These are phyloP conservation scores for Theretra japonica DNA, from an alignment of 2,888 invertebrate genomes.

Conservation along the genomic window DNA sequence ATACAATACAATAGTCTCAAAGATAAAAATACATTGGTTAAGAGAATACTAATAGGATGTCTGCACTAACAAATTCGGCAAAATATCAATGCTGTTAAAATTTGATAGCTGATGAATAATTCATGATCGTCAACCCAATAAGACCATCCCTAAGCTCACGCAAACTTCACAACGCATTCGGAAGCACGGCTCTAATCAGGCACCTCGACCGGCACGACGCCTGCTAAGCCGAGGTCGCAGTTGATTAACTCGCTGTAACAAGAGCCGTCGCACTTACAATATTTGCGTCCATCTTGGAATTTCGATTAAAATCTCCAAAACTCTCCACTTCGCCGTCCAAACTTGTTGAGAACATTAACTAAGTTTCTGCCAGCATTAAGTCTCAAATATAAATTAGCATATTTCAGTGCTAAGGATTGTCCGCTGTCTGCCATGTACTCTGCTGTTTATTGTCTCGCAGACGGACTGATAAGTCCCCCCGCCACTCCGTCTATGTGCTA, in stretches of 20 bases:
- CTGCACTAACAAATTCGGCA: no score
- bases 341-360: constrained; percentile 14
- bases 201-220: background rate
- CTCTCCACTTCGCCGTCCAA: constrained; percentile 7
- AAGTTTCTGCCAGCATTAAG: constrained; percentile 18
- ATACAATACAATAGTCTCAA: no score
- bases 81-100: no score
- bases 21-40: no score
- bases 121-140: no score
- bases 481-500: background rate
- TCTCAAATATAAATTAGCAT: constrained; percentile 23
- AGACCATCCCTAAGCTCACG: background rate
- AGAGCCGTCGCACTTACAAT: constrained; percentile 10
- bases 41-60: no score
- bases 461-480: background rate
- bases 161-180: background rate
- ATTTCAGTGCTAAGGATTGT: constrained; percentile 18
- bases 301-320: constrained; percentile 17
- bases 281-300: constrained; percentile 13
- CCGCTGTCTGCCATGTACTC: background rate
- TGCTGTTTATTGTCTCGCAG: background rate
- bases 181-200: background rate
- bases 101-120: no score
- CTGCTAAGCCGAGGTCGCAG: background rate
- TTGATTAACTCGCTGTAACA: background rate